phyloP scores from a whole-genome alignment of 2,797 vertebrate species.

The Tragelaphus oryx region DNA sequence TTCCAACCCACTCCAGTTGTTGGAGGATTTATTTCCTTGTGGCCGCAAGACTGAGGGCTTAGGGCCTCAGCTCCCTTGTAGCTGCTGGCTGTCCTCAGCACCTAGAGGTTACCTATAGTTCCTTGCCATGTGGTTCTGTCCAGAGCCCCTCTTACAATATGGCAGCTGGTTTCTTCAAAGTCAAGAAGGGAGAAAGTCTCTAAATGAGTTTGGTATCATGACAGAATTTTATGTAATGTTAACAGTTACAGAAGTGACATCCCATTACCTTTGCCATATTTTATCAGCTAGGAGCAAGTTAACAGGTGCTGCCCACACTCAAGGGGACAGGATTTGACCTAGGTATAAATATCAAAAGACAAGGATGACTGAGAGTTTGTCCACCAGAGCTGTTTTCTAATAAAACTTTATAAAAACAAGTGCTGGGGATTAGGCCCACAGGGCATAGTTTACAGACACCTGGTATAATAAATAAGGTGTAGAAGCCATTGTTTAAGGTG shows the following conservation, averaged over 20 bases:
- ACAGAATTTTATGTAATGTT: not conserved
- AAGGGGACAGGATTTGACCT: not conserved
- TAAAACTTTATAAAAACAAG: not conserved
- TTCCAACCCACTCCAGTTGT: not conserved
- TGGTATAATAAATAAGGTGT: not conserved
- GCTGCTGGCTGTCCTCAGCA: not conserved
- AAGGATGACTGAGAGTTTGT: not conserved
- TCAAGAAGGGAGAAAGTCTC: not conserved
- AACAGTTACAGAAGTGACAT: not conserved
- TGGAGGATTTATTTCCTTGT: not conserved
- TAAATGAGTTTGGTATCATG: not conserved
- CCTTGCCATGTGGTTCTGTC: not conserved
- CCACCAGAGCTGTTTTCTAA: not conserved
- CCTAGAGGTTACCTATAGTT: not conserved
- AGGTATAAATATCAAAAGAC: not conserved
- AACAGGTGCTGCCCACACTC: not conserved
- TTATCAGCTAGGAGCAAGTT: not conserved
- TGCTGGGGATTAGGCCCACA: not conserved
- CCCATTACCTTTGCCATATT: not conserved
- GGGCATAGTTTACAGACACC: not conserved
- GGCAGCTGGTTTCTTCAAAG: not conserved
- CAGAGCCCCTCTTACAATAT: not conserved
- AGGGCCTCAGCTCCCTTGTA: not conserved
- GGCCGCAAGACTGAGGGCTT: not conserved
- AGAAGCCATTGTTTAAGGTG: not conserved